phyloP scores from a whole-genome alignment of 2,888 invertebrate genomes.

The Drosophila phalerata region DNA sequence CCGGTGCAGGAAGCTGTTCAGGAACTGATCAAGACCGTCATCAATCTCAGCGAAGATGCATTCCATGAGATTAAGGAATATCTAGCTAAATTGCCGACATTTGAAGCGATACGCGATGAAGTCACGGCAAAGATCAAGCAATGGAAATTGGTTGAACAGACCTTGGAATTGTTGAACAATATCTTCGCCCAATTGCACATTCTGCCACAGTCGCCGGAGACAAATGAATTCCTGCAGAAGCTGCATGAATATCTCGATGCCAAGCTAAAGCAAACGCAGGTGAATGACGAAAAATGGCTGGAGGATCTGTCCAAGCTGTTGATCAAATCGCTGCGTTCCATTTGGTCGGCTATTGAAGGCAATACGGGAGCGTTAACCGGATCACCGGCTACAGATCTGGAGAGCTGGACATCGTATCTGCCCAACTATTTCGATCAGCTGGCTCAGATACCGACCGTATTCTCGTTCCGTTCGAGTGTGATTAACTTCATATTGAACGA shows the following conservation, averaged over 20 bases:
- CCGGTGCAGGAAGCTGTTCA: constrained; percentile 82
- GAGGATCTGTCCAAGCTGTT: constrained; percentile 88
- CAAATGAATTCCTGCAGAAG: constrained; percentile 87
- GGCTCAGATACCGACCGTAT: constrained; percentile 87
- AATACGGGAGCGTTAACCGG: constrained; percentile 31
- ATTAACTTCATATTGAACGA: constrained; percentile 88
- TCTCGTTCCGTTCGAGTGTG: constrained; percentile 88
- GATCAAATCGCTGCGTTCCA: constrained; percentile 87
- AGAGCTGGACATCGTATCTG: constrained; percentile 59
- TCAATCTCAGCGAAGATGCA: constrained; percentile 70
- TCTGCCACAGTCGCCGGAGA: constrained; percentile 88
- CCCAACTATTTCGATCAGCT: constrained; percentile 85
- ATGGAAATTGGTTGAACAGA: constrained; percentile 87
- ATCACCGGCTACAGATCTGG: constrained; percentile 34
- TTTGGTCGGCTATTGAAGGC: constrained; percentile 57
- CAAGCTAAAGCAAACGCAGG: constrained; percentile 87
- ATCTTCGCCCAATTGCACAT: constrained; percentile 87
- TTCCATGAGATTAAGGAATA: constrained; percentile 85
- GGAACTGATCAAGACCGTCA: constrained; percentile 85
- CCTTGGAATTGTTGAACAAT: constrained; percentile 87
- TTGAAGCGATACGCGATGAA: constrained; percentile 70
- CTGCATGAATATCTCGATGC: constrained; percentile 88
- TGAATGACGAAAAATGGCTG: constrained; percentile 89
- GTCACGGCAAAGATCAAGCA: constrained; percentile 77
- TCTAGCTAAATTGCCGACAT: constrained; percentile 86